Percentiles rank a stretch among this genome's conserved stretches.
phyloP scores from a whole-genome alignment of 2,113 vertebrate genomes.

The Perccottus glenii region DNA sequence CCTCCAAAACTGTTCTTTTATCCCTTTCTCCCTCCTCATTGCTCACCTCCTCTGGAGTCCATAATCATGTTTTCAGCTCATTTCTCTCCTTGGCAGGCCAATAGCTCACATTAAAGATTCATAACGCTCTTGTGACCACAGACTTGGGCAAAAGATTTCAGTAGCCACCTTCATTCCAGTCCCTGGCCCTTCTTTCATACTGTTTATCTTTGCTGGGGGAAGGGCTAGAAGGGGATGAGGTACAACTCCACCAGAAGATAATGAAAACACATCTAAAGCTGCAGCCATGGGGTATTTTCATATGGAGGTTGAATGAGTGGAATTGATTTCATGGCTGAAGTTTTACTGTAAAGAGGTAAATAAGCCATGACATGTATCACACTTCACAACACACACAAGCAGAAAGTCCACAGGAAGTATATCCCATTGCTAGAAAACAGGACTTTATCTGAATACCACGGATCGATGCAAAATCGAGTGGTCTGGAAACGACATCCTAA shows the following conservation, averaged over 20 bases:
- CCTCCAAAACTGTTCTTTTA: constrained; percentile 55
- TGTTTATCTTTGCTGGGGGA: constrained; percentile 28
- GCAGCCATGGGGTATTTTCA: constrained; percentile 35
- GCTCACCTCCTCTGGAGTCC: constrained; percentile 49
- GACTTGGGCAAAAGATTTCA: constrained; percentile 53
- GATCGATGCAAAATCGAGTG: constrained; percentile 19
- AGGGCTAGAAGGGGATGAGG: neutral
- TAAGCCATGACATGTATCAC: neutral
- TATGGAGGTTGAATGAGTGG: constrained; percentile 45
- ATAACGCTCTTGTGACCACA: constrained; percentile 57
- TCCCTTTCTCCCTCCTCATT: constrained; percentile 28
- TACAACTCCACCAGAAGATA: constrained; percentile 19
- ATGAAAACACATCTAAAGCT: constrained; percentile 39
- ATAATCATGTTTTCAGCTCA: constrained; percentile 75
- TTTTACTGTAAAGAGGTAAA: constrained; percentile 18
- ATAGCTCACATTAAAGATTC: constrained; percentile 72
- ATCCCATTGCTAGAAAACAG: constrained; percentile 12
- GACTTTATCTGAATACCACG: constrained; percentile 18
- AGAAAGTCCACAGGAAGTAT: constrained; percentile 3
- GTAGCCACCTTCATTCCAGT: constrained; percentile 34
- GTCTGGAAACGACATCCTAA: neutral
- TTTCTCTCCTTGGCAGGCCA: constrained; percentile 64
- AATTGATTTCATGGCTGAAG: constrained; percentile 49
- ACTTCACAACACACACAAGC: constrained; percentile 22
- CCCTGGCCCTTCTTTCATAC: constrained; percentile 18